Evolutionary conservation across 2,888 invertebrate species (phyloP).

Genomic region (Hanleya hanleyi): DNA sequence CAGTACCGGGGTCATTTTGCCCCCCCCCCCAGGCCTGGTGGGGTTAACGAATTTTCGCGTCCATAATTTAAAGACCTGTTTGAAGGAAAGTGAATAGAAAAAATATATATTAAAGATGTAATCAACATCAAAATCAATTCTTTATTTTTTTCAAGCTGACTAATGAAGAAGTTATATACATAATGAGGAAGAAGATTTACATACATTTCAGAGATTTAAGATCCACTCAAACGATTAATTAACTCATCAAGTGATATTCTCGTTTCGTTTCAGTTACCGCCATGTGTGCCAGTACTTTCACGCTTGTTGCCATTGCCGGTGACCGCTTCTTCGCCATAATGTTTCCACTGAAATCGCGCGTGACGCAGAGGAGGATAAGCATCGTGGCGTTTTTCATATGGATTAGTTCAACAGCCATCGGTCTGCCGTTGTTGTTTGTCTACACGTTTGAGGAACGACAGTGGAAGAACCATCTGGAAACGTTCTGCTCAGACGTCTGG

Average conservation of each 20-base stretch:
- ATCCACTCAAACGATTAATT: too few species aligned
- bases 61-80: too few species aligned
- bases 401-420: constrained; percentile 51
- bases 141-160: too few species aligned
- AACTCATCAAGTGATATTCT: background rate
- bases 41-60: too few species aligned
- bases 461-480: constrained; percentile 58
- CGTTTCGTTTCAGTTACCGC: constrained; percentile 48
- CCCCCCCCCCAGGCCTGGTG: too few species aligned
- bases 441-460: constrained; percentile 52
- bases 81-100: too few species aligned
- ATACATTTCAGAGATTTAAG: too few species aligned
- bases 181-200: too few species aligned
- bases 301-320: constrained; percentile 58
- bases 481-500: constrained; percentile 62
- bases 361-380: constrained; percentile 55
- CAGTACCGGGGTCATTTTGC: too few species aligned
- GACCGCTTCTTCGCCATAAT: constrained; percentile 66
- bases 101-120: too few species aligned
- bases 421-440: constrained; percentile 52
- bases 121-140: too few species aligned
- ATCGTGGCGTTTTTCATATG: constrained; percentile 51
- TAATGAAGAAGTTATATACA: too few species aligned
- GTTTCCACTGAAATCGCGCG: constrained; percentile 59
- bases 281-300: constrained; percentile 62